Percentiles rank a stretch among this genome's conserved stretches.
phyloP scores from a whole-genome alignment of 2,888 invertebrate genomes.

The Atherix ibis region DNA sequence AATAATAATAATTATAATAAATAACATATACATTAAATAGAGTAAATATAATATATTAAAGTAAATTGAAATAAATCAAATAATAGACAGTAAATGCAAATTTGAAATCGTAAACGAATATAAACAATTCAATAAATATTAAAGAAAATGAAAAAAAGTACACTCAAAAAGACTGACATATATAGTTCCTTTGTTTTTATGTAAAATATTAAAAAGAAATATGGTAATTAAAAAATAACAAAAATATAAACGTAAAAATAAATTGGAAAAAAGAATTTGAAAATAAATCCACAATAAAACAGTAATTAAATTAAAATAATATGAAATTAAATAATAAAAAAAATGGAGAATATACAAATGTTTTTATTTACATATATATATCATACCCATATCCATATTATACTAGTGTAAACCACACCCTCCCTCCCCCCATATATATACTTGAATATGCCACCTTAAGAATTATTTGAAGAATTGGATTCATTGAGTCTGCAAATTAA shows the following conservation, averaged over 20 bases:
- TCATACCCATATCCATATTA: too few relatives aligned
- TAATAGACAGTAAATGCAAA: conserved; percentile 6
- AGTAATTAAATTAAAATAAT: conserved; percentile 13
- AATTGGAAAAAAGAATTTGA: conserved; percentile 12
- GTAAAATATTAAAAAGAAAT: conserved; percentile 21
- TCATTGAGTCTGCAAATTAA: too few relatives aligned
- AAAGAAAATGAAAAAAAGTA: conserved; percentile 14
- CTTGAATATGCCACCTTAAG: too few relatives aligned
- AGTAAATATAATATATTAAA: neutral
- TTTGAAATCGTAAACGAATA: conserved; percentile 5
- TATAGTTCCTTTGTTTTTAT: conserved; percentile 36
- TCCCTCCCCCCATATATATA: too few relatives aligned
- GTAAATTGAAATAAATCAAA: neutral
- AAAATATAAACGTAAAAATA: conserved; percentile 9
- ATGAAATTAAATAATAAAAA: conserved; percentile 13
- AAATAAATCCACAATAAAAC: conserved; percentile 26
- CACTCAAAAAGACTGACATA: conserved; percentile 34
- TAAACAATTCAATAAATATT: conserved; percentile 7
- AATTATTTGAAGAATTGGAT: too few relatives aligned
- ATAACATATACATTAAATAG: conserved; percentile 1
- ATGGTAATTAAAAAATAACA: conserved; percentile 13
- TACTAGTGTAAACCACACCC: too few relatives aligned
- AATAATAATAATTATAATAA: conserved; percentile 1
- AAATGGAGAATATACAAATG: too few relatives aligned
- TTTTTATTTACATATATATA: neutral